Conservation (phyloP, 1,140 invertebrate species). For the Yoshiicerus persimilis region DNA sequence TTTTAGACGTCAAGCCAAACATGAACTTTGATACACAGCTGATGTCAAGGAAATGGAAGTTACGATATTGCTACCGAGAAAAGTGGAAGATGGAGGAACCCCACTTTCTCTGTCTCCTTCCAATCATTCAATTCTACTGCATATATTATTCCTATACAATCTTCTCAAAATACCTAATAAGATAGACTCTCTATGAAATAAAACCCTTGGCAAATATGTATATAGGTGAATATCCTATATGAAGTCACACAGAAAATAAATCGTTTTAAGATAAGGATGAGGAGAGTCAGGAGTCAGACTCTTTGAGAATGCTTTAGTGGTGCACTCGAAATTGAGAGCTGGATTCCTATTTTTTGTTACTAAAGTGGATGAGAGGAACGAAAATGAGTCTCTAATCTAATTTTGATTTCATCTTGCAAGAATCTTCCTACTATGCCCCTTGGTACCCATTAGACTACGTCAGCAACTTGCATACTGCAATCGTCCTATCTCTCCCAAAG, state of each 20-base stretch:
- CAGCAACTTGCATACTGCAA: not conserved
- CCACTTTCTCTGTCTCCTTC: not conserved
- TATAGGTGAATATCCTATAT: too few relatives aligned
- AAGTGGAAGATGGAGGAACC: not conserved
- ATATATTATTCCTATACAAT: not conserved
- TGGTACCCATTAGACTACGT: not conserved
- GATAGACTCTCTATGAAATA: not conserved
- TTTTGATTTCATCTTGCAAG: not conserved
- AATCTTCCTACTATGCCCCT: not conserved
- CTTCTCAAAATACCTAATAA: not conserved
- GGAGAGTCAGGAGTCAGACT: not conserved
- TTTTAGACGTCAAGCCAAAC: not conserved
- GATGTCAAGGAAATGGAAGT: not conserved
- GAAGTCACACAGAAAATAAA: too few relatives aligned
- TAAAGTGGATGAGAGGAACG: not conserved
- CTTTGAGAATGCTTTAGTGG: too few relatives aligned
- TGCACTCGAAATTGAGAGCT: too few relatives aligned
- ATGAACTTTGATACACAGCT: not conserved
- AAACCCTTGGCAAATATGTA: too few relatives aligned
- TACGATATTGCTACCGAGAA: not conserved
- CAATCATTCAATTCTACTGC: not conserved
- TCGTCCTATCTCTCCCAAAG: not conserved
- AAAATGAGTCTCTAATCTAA: not conserved
- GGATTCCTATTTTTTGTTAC: too few relatives aligned
- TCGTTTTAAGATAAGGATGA: not conserved